Percentiles rank a stretch among this genome's conserved stretches.
Evolutionary conservation across 2,797 vertebrate species (phyloP).

Genomic region (Cercopithecus petaurista): DNA sequence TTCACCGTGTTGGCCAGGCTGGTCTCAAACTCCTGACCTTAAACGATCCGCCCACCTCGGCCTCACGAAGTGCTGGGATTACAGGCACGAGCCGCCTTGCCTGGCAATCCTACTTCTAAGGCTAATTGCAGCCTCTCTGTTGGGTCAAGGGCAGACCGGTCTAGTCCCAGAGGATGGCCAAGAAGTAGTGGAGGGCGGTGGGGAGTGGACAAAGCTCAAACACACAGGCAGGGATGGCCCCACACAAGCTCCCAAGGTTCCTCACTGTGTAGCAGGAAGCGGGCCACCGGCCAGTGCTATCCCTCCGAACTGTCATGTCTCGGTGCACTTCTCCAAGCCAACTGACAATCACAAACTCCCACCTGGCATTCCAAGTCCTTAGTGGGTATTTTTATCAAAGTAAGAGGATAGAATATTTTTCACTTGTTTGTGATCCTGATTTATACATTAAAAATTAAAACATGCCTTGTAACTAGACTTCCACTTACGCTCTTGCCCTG

Average conservation of each 20-base stretch:
- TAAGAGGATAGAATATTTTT: background rate
- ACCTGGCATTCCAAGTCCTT: background rate
- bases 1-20: too few relatives aligned
- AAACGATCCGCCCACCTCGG: too few relatives aligned
- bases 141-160: background rate
- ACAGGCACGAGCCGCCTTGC: too few relatives aligned
- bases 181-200: background rate
- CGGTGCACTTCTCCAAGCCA: background rate
- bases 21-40: too few relatives aligned
- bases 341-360: background rate
- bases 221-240: background rate
- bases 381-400: background rate
- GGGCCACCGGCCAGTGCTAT: fast-evolving
- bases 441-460: constrained; percentile 24
- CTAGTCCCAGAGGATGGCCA: background rate
- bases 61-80: too few relatives aligned
- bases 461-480: background rate
- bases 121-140: background rate
- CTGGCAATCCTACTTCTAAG: background rate
- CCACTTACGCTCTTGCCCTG: background rate
- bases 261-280: background rate
- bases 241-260: background rate
- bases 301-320: background rate
- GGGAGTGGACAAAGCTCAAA: background rate
- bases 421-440: background rate